phyloP scores from a whole-genome alignment of 2,888 invertebrate genomes.

The Stenolophus ochropezus region DNA sequence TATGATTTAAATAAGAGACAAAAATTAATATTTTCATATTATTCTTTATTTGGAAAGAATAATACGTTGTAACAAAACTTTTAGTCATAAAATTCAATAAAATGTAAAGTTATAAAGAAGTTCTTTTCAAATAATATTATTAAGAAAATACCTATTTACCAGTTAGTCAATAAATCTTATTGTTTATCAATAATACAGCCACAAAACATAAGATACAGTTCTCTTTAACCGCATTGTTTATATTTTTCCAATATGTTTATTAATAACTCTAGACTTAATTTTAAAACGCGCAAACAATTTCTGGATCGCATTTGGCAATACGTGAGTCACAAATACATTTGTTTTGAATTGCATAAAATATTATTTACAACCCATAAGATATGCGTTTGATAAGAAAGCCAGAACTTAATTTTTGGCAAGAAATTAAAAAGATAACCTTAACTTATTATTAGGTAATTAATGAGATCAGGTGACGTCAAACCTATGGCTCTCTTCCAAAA shows the following conservation, averaged over 20 bases:
- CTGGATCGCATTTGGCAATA: conserved; percentile 8
- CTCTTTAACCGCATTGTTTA: background rate
- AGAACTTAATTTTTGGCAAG: conserved; percentile 46
- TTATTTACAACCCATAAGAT: conserved; percentile 5
- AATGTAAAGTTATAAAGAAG: too few relatives aligned
- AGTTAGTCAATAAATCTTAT: too few relatives aligned
- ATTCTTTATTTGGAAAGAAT: too few relatives aligned
- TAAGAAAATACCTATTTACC: too few relatives aligned
- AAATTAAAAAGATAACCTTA: conserved; percentile 47
- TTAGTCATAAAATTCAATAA: too few relatives aligned
- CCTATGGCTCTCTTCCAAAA: conserved; percentile 35
- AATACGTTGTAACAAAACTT: too few relatives aligned
- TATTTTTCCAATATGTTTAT: background rate
- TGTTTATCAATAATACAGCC: too few relatives aligned
- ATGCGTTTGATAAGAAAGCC: conserved; percentile 38
- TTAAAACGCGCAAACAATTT: background rate
- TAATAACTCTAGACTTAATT: background rate
- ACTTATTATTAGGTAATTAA: conserved; percentile 58
- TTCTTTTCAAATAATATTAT: too few relatives aligned
- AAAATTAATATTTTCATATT: too few relatives aligned
- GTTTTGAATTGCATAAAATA: background rate
- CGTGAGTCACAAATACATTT: conserved; percentile 7
- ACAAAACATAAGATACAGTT: too few relatives aligned
- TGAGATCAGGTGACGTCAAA: conserved; percentile 48
- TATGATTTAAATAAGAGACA: too few relatives aligned